Percentiles rank a stretch among this genome's conserved stretches.
These are phyloP conservation scores for Agapostemon virescens DNA, from an alignment of 2,888 invertebrate species.

Conservation along the genomic window DNA sequence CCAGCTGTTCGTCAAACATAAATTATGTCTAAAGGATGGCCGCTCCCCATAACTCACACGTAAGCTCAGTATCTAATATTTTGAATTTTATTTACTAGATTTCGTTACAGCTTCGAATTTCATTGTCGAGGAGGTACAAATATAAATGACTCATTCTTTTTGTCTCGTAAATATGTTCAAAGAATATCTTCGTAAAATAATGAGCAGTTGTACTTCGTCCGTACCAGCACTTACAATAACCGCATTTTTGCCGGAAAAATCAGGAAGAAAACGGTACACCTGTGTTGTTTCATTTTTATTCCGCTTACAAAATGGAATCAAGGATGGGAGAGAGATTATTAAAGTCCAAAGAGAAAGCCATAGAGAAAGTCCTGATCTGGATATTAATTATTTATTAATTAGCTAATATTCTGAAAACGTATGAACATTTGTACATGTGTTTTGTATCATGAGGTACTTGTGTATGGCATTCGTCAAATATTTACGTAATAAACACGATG, in stretches of 20 bases:
- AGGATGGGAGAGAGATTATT: conserved; percentile 12
- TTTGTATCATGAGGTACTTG: conserved; percentile 80
- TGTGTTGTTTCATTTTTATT: neutral
- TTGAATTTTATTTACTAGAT: conserved; percentile 10
- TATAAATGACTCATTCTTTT: neutral
- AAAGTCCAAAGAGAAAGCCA: conserved; percentile 41
- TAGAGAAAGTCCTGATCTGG: conserved; percentile 59
- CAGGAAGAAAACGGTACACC: neutral
- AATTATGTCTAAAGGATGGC: conserved; percentile 1
- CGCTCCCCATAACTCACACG: conserved; percentile 2
- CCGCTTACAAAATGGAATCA: neutral
- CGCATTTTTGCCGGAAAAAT: neutral
- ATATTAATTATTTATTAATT: conserved; percentile 79
- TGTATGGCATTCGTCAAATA: conserved; percentile 79
- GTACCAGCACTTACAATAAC: neutral
- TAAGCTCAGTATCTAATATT: neutral
- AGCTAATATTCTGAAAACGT: conserved; percentile 79
- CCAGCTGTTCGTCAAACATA: conserved; percentile 1
- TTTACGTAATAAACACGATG: conserved; percentile 70
- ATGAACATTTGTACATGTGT: conserved; percentile 80
- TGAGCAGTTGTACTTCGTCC: neutral
- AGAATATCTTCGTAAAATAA: neutral
- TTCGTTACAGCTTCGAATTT: conserved; percentile 2
- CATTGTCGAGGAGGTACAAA: conserved; percentile 1
- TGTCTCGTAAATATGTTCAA: neutral